A percentile compares a stretch with the other conserved stretches of the same genome.
phyloP scores from a whole-genome alignment of 2,888 invertebrate species.

The Hermaeophaga mercurialis region DNA sequence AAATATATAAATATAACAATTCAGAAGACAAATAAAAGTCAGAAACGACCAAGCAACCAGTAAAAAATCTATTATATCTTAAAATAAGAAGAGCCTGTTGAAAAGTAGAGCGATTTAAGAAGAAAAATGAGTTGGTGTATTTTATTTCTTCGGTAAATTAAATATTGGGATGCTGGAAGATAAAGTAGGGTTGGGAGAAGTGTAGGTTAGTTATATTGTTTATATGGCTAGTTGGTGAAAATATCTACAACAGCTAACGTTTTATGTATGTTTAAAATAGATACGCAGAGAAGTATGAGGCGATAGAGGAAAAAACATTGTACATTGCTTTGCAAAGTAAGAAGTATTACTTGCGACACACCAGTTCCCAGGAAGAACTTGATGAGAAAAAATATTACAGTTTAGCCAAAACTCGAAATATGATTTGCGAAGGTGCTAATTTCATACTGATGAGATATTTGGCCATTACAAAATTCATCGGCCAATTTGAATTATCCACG shows the following conservation, averaged over 20 bases:
- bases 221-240: too few relatives aligned
- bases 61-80: too few relatives aligned
- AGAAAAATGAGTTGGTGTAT: too few relatives aligned
- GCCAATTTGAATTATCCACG: constrained; percentile 62
- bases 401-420: constrained; percentile 59
- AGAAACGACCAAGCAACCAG: too few relatives aligned
- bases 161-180: too few relatives aligned
- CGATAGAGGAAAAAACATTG: constrained; percentile 60
- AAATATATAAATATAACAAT: too few relatives aligned
- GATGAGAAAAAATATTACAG: constrained; percentile 61
- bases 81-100: too few relatives aligned
- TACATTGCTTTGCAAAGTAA: constrained; percentile 63
- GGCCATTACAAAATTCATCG: constrained; percentile 61
- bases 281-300: constrained; percentile 44
- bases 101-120: too few relatives aligned
- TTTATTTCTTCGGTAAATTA: too few relatives aligned
- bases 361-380: constrained; percentile 58
- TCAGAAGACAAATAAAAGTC: too few relatives aligned
- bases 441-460: constrained; percentile 66
- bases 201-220: too few relatives aligned
- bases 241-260: background rate
- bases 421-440: constrained; percentile 68
- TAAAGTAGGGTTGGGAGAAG: too few relatives aligned
- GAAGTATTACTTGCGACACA: constrained; percentile 63
- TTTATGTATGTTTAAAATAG: background rate